Percentiles rank a stretch among this genome's conserved stretches.
Evolutionary conservation across 2,797 vertebrate genomes (phyloP).

Genomic region (Kryptolebias ocellatus): DNA sequence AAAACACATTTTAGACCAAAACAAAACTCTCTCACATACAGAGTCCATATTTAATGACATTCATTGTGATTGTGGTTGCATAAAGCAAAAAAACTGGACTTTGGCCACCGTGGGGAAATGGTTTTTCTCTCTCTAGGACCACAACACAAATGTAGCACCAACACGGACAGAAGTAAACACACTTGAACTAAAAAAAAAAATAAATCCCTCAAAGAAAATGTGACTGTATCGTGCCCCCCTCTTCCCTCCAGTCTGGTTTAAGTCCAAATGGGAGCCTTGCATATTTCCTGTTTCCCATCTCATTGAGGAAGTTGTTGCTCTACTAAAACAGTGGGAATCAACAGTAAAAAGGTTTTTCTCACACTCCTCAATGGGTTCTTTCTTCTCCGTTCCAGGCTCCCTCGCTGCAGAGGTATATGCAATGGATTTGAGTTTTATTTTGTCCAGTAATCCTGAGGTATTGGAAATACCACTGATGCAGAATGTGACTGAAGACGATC

Average conservation of each 20-base stretch:
- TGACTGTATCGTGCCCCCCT: constrained; percentile 23
- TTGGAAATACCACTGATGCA: constrained; percentile 89
- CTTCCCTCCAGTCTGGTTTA: constrained; percentile 80
- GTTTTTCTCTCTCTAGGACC: constrained; percentile 35
- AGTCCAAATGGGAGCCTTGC: constrained; percentile 82
- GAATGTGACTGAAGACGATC: constrained; percentile 85
- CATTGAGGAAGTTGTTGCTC: constrained; percentile 37
- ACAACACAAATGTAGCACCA: constrained; percentile 68
- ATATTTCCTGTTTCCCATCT: constrained; percentile 63
- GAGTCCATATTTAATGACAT: constrained; percentile 60
- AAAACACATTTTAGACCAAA: constrained; percentile 52
- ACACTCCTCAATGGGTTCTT: constrained; percentile 27
- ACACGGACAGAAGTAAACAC: constrained; percentile 60
- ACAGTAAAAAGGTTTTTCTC: constrained; percentile 32
- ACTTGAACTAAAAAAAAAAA: constrained; percentile 31
- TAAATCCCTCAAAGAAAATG: constrained; percentile 20
- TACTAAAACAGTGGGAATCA: constrained; percentile 38
- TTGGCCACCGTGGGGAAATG: constrained; percentile 66
- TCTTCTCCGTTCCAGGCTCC: constrained; percentile 71
- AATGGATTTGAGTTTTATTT: constrained; percentile 80
- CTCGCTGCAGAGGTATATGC: constrained; percentile 87
- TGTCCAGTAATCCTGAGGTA: constrained; percentile 99
- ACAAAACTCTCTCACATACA: constrained; percentile 47
- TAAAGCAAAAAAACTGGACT: constrained; percentile 68
- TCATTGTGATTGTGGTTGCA: constrained; percentile 58